These are phyloP conservation scores for Camponotus pennsylvanicus DNA, from an alignment of 1,140 invertebrate species.

Conservation along the genomic window DNA sequence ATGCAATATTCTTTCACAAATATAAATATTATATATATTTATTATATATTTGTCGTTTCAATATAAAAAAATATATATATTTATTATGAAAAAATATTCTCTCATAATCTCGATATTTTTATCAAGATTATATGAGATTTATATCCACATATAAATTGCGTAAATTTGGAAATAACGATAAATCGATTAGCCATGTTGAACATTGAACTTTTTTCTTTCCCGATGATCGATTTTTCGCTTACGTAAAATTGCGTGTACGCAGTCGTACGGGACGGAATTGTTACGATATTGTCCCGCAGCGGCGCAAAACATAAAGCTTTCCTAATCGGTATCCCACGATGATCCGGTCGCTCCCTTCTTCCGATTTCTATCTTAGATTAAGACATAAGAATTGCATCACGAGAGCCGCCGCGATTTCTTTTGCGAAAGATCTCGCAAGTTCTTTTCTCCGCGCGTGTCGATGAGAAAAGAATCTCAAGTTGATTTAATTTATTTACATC, in stretches of 20 bases:
- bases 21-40: too few species aligned
- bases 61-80: too few species aligned
- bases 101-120: neutral
- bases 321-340: constrained; percentile 25
- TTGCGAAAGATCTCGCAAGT: constrained; percentile 7
- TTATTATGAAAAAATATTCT: too few species aligned
- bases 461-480: constrained; percentile 4
- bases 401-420: constrained; percentile 28
- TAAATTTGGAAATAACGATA: neutral
- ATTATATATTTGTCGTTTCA: too few species aligned
- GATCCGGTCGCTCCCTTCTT: constrained; percentile 30
- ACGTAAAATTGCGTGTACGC: constrained; percentile 52
- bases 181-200: neutral
- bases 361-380: constrained; percentile 47
- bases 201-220: neutral
- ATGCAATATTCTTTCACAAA: too few species aligned
- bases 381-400: constrained; percentile 40
- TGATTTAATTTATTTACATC: neutral
- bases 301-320: constrained; percentile 53
- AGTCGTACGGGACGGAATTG: constrained; percentile 38
- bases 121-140: too few species aligned
- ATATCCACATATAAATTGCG: neutral
- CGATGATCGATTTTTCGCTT: neutral
- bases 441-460: neutral
- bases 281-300: constrained; percentile 34